A percentile compares a stretch with the other conserved stretches of the same genome.
phyloP scores from a whole-genome alignment of 2,888 invertebrate species.

The Norana najaformis region DNA sequence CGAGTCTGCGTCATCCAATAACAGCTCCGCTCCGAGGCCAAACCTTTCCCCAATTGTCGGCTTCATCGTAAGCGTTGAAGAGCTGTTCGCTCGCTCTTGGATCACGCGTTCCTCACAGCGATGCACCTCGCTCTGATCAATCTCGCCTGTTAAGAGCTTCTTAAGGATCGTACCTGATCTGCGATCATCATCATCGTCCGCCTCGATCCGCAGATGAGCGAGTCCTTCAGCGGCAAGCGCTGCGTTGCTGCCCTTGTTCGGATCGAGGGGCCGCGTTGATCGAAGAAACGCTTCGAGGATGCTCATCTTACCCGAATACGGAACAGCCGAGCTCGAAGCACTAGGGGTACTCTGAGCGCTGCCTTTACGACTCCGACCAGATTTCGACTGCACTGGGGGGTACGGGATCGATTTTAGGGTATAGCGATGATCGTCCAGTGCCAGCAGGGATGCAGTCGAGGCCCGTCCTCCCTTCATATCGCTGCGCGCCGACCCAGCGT shows the following conservation, averaged over 20 bases:
- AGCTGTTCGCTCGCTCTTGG: slow-evolving; percentile 25
- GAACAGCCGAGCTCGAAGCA: background rate
- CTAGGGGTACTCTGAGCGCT: background rate
- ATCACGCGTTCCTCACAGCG: slow-evolving; percentile 36
- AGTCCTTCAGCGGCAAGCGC: slow-evolving; percentile 40
- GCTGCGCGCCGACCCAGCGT: background rate
- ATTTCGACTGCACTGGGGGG: slow-evolving; percentile 21
- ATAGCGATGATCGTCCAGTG: slow-evolving; percentile 38
- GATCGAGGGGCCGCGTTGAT: slow-evolving; percentile 41
- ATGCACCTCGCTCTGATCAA: slow-evolving; percentile 40
- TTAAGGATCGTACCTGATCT: slow-evolving; percentile 38
- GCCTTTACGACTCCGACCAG: background rate
- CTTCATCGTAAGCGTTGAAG: slow-evolving; percentile 1
- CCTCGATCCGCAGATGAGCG: slow-evolving; percentile 36
- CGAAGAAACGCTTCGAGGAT: slow-evolving; percentile 44
- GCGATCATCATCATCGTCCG: slow-evolving; percentile 22
- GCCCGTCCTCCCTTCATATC: background rate
- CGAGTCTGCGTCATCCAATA: slow-evolving; percentile 33
- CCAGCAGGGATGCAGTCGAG: slow-evolving; percentile 3
- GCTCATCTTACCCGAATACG: slow-evolving; percentile 15
- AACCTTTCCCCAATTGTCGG: slow-evolving; percentile 34
- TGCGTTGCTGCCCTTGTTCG: slow-evolving; percentile 45
- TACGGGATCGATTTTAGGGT: slow-evolving; percentile 13
- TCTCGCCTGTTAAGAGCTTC: slow-evolving; percentile 44
- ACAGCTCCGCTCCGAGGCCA: slow-evolving; percentile 34